Conservation (phyloP, 2,113 vertebrate genomes). For the Ctenomys sociabilis region DNA sequence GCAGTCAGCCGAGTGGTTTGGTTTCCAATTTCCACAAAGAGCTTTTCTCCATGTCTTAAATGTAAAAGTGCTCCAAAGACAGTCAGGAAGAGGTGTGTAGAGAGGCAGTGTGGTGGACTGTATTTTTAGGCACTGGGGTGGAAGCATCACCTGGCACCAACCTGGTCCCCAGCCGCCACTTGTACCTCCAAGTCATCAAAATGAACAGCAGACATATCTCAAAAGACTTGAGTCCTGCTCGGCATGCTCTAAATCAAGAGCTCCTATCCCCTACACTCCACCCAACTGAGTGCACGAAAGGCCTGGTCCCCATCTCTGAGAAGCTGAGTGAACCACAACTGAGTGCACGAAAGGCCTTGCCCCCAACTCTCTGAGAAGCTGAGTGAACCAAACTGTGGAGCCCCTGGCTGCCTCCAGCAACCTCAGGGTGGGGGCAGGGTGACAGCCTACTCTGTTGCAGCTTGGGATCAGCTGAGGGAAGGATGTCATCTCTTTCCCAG, state of each 20-base stretch:
- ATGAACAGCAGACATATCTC: conserved; percentile 31
- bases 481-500: not conserved
- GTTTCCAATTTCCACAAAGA: conserved; percentile 2
- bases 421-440: not conserved
- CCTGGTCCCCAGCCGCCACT: conserved; percentile 40
- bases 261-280: not conserved
- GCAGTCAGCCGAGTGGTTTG: not conserved
- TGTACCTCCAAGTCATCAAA: conserved; percentile 16
- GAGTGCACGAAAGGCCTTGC: not conserved
- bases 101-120: not conserved
- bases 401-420: not conserved
- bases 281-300: not conserved
- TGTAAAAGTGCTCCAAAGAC: conserved; percentile 7
- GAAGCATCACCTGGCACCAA: conserved; percentile 12
- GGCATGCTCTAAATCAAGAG: conserved; percentile 39
- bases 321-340: not conserved
- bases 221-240: conserved; percentile 42
- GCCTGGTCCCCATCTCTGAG: not conserved
- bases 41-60: not conserved
- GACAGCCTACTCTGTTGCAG: no score
- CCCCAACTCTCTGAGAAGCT: not conserved
- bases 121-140: conserved; percentile 58
- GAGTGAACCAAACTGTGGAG: rapidly evolving
- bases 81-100: not conserved
- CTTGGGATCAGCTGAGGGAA: not conserved